Conservation (phyloP, 2,113 vertebrate genomes). For the Mormyrus iriodes region DNA sequence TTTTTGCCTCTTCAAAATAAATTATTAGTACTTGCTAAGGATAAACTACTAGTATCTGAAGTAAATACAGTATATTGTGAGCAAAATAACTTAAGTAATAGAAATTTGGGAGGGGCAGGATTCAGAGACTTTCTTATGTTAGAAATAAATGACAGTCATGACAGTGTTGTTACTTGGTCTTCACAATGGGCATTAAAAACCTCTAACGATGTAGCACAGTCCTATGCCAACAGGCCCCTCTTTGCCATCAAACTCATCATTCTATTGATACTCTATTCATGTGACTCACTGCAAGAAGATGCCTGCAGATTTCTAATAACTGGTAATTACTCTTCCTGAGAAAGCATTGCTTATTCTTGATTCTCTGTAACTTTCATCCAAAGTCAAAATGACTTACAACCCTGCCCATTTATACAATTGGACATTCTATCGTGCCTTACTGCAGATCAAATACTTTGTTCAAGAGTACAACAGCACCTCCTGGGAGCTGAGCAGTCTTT, state of each 20-base stretch:
- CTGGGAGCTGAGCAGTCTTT: background rate
- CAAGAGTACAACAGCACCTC: background rate
- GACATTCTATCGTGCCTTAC: background rate
- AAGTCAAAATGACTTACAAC: background rate
- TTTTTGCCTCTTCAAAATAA: background rate
- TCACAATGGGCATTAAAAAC: background rate
- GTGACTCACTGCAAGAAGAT: background rate
- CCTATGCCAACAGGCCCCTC: background rate
- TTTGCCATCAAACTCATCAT: background rate
- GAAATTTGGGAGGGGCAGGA: background rate
- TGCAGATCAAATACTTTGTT: background rate
- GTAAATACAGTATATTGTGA: background rate
- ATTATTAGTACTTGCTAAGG: background rate
- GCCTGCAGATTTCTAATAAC: background rate
- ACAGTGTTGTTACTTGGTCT: background rate
- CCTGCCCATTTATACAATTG: background rate
- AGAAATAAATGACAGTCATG: background rate
- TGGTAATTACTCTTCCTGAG: background rate
- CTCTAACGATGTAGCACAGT: background rate
- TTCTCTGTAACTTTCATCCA: background rate
- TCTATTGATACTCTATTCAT: background rate
- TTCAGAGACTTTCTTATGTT: background rate
- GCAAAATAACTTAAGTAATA: background rate
- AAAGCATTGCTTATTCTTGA: background rate
- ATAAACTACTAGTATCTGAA: background rate